Base-by-base conservation (phyloP, 2,797 vertebrate species). In the Pipistrellus pygmaeus region DNA sequence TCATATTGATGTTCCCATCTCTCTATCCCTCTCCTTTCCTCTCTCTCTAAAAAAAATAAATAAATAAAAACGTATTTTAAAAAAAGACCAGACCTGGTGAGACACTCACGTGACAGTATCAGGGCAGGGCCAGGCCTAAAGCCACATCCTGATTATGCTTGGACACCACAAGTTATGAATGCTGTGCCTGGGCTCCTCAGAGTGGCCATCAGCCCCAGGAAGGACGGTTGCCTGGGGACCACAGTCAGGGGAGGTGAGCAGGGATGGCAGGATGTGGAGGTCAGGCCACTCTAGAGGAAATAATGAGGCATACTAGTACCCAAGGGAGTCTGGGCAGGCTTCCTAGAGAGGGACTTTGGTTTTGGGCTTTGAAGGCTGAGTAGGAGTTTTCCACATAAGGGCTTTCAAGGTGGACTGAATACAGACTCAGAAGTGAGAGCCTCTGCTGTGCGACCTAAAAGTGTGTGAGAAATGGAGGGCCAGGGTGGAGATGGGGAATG, bases 361-460 rank as follows among this genome's bases (percentile, higher is more conserved):
- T n/a, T 51, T 48, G 80, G 80, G 41, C 35, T 90, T 91, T 85
- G 80, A 38, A 91, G 87, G 44, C 13, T 35, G 53, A 72, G 38
- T 82, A 72, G 23, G 68, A 93, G 57, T 88, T 91, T 91, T 83
- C 69, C 81, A 95, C 55, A 57, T 41, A 71, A 81, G 68, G 12
- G 9, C 60, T 90, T 91, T 85, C 55, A 85, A 72, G 66, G 32
- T 1, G 51, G 57, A 48, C 51, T 73, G 75, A 89, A 66, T 53
- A 55, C 25, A 85, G 66, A 25, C 30, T 90, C 48, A 38, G 69
- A 91, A 57, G 9, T 12, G 60, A 25, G 41, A 60, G 41, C 25
- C 46, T 88, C 13, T 38, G 18, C 27, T 66, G 5, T 21, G 0
- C 25, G 35, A 73, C 77, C 41, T 71, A 86, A 64, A 64, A 72